Base-by-base conservation (phyloP, 2,888 invertebrate genomes). In the Ophioninae sp. region DNA sequence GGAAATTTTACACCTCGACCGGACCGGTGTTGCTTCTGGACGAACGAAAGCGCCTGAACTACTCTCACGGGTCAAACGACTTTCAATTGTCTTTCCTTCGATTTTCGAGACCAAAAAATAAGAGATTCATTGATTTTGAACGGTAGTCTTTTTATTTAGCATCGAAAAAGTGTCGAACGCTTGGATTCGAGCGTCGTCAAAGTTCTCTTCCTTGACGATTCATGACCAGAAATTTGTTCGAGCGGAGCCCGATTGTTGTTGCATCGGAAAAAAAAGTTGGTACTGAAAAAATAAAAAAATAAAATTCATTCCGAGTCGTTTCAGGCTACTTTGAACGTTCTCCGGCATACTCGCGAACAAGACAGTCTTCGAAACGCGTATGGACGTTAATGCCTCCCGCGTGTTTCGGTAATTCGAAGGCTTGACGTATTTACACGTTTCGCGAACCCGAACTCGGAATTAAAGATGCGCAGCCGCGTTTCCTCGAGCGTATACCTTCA, bases 381-480 rank as follows among this genome's bases (percentile, higher is more conserved):
- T 17, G 20, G 21, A 59, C 64, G 30, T 30, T 64, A 37, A 37
- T 64, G 17, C 64, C 23, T 37, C 13, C 13, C 64, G 64, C 64
- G 13, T 72, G 39, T 75, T 65, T 75, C 13, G 62, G 67, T 69
- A 69, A 77, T 81, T 79, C 81, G 37, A 67, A 81, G 78, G 44
- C 76, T 56, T 67, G 69, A 81, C 69, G 82, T 74, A 64, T 56
- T 61, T 39, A 56, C 37, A 80, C 21, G 50, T 62, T 59, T 59
- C 59, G 59, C 61, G 56, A 56, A 30, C 30, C 30, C 13, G 61
- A 89, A 91, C 89, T 88, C 90, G 89, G 88, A 89, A 92, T 92
- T 92, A 92, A 88, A 91, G 88, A 92, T 92, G 91, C 92, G 88
- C 91, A 89, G 89, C 89, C 85, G 79, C 84, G 77, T 69, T 20